Base-by-base conservation (phyloP, 2,888 invertebrate genomes). In the Tethea ocularis region DNA sequence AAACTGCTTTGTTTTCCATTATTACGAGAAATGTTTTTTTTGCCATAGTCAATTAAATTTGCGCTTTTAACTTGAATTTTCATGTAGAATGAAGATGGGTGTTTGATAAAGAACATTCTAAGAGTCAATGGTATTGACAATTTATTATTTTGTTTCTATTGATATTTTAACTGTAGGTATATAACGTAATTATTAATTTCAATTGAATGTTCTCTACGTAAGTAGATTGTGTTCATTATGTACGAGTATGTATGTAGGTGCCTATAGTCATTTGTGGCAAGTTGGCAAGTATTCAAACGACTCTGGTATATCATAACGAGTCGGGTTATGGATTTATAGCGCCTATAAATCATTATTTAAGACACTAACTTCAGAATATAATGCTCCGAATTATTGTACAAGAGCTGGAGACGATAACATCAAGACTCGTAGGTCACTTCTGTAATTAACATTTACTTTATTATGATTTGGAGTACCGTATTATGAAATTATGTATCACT, bases 231-330 rank as follows among this genome's bases (percentile, higher is more conserved):
- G 20, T 29, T 60, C 56, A 51, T 33, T 57, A 61, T 58, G 56
- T 61, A n/a, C n/a, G n/a, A n/a, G n/a, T n/a, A 67, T 58, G 59
- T 63, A 74, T 65, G 69, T 74, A 62, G 64, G 71, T 67, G n/a
- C n/a, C n/a, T n/a, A n/a, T n/a, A 75, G 72, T 77, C 71, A 84
- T 86, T 86, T 83, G 82, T 76, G 68, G 74, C 77, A 77, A 75
- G 81, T 89, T 90, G 91, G 90, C 90, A 88, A 75, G 72, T 75
- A 84, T 84, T 88, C 90, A 90, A 89, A 88, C 85, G 85, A 78
- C 77, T 80, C 80, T 74, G 76, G 79, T 81, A 82, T 86, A 82
- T 85, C 81, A 78, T 85, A 87, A 87, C 84, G 87, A 85, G 82
- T 77, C 78, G 66, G 6, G 78, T 76, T 81, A 78, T 77, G 80